Conservation (phyloP, 2,113 vertebrate genomes). For the Galemys pyrenaicus region DNA sequence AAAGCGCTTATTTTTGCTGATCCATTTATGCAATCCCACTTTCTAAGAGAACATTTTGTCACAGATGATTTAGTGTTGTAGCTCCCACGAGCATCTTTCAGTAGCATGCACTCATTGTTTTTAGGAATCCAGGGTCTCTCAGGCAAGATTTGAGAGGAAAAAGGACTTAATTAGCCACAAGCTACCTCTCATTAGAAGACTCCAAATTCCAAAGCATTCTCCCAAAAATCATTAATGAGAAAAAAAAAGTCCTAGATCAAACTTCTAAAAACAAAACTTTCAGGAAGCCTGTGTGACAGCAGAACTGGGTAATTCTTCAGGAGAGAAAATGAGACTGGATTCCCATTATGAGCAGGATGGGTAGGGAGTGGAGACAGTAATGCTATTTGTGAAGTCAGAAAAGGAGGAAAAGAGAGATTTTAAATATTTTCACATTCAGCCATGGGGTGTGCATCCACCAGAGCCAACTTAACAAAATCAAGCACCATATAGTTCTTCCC, state of each 20-base stretch:
- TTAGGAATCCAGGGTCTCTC: constrained; percentile 59
- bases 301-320: constrained; percentile 22
- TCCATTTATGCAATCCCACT: constrained; percentile 69
- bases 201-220: constrained; percentile 38
- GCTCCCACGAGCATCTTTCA: constrained; percentile 63
- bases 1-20: constrained; percentile 70
- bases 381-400: neutral
- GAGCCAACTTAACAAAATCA: neutral
- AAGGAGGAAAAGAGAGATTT: neutral
- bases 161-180: constrained; percentile 52
- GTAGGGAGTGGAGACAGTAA: neutral
- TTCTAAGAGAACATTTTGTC: constrained; percentile 74
- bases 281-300: neutral
- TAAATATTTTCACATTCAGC: neutral
- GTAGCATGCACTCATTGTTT: constrained; percentile 26
- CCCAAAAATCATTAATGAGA: constrained; percentile 39
- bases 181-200: constrained; percentile 20
- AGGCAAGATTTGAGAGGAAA: constrained; percentile 23
- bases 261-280: constrained; percentile 62
- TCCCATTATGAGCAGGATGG: neutral
- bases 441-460: neutral
- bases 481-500: neutral
- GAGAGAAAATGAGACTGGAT: neutral
- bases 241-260: constrained; percentile 2
- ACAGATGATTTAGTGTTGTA: constrained; percentile 73